phyloP scores from a whole-genome alignment of 2,113 vertebrate genomes.

The Oophaga pumilio region DNA sequence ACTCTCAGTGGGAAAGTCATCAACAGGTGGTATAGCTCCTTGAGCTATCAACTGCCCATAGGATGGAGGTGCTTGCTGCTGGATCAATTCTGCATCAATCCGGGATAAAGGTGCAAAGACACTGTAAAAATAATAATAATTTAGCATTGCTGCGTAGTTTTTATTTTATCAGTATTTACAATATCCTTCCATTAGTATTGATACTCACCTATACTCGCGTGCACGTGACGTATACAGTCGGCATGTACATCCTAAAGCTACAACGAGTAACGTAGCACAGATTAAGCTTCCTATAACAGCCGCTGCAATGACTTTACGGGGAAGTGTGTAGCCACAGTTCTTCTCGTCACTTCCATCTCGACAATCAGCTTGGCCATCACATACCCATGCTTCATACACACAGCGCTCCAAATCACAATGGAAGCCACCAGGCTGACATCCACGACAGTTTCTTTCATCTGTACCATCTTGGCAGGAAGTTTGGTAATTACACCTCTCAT shows the following conservation, averaged over 20 bases:
- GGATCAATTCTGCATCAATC: constrained; percentile 84
- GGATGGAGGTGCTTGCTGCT: constrained; percentile 89
- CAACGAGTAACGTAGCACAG: constrained; percentile 85
- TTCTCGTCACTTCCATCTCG: constrained; percentile 85
- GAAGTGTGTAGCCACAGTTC: constrained; percentile 81
- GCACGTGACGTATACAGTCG: constrained; percentile 86
- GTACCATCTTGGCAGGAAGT: constrained; percentile 83
- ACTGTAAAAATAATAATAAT: constrained; percentile 65
- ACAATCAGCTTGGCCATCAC: constrained; percentile 88
- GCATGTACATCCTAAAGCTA: constrained; percentile 90
- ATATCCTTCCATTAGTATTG: not conserved
- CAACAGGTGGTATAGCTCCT: constrained; percentile 87
- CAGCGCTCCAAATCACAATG: constrained; percentile 87
- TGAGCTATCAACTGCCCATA: constrained; percentile 91
- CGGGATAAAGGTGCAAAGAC: constrained; percentile 85
- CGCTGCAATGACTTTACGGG: constrained; percentile 88
- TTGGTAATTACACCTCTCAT: constrained; percentile 89
- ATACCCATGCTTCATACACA: constrained; percentile 90
- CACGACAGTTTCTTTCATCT: constrained; percentile 81
- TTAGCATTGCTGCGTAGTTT: not conserved
- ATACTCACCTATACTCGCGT: constrained; percentile 74
- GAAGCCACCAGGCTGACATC: constrained; percentile 86
- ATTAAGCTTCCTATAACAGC: constrained; percentile 88
- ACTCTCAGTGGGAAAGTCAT: constrained; percentile 89
- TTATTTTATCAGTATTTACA: not conserved